Evolutionary conservation across 2,113 vertebrate genomes (phyloP).

Genomic region (Ammodramus savannarum): DNA sequence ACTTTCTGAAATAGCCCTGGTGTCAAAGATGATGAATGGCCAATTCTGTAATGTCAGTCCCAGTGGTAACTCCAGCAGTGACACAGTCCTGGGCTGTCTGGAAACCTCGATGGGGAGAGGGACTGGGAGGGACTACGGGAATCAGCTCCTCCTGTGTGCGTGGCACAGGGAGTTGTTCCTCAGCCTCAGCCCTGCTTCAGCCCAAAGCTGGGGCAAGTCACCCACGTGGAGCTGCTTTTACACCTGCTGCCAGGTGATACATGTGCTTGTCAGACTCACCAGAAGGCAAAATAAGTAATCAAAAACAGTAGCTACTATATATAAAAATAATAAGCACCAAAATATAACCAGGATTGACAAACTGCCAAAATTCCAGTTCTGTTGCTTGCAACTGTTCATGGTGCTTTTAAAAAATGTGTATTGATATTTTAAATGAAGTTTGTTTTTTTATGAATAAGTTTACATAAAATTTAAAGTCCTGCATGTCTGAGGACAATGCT

Average conservation of each 20-base stretch:
- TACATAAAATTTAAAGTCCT: background rate
- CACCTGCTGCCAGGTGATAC: background rate
- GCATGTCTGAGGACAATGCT: background rate
- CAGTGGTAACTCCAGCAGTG: conserved; percentile 41
- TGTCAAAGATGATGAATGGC: conserved; percentile 65
- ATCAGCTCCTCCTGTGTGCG: background rate
- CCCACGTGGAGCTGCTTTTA: rapidly evolving
- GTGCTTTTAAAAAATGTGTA: background rate
- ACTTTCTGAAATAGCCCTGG: conserved; percentile 62
- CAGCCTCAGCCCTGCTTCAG: background rate
- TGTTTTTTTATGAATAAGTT: background rate
- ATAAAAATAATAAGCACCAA: background rate
- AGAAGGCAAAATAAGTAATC: background rate
- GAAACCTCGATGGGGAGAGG: background rate
- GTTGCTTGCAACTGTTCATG: background rate
- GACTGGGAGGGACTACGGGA: rapidly evolving
- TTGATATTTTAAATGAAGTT: background rate
- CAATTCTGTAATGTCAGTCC: conserved; percentile 65
- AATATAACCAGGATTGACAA: background rate
- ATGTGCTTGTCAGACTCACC: background rate
- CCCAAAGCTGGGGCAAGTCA: background rate
- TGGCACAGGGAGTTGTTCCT: rapidly evolving
- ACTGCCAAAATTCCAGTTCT: background rate
- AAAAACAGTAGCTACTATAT: background rate
- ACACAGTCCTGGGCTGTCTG: background rate